Evolutionary conservation across 2,888 invertebrate species (phyloP).

Genomic region (Nebria salina): DNA sequence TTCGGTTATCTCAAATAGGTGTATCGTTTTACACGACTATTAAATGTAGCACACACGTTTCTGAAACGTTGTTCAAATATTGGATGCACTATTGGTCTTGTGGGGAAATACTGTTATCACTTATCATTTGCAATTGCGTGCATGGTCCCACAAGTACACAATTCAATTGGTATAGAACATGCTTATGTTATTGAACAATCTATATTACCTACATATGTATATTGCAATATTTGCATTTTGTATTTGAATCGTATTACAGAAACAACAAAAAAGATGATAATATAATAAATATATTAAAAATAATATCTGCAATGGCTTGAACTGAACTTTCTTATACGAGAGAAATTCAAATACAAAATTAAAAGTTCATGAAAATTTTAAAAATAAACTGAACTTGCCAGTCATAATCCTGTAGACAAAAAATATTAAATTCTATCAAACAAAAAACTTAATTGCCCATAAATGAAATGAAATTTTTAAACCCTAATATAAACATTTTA

Average conservation of each 20-base stretch:
- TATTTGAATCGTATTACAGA: neutral
- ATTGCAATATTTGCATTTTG: neutral
- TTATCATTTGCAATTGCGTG: neutral
- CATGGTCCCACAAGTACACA: neutral
- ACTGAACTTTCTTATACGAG: no score
- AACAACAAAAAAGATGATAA: neutral
- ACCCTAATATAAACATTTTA: neutral
- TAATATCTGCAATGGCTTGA: no score
- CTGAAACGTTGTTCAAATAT: neutral
- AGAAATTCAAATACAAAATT: no score
- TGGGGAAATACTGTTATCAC: neutral
- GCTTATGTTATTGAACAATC: neutral
- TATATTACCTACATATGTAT: neutral
- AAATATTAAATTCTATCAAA: neutral
- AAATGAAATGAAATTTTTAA: neutral
- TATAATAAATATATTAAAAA: no score
- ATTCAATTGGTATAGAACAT: neutral
- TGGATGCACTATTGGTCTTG: neutral
- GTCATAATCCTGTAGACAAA: neutral
- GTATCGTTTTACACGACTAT: neutral
- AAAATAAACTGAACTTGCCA: no score
- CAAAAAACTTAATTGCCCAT: neutral
- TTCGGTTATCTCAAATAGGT: no score
- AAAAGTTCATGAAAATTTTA: no score
- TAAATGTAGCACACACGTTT: neutral